These are phyloP conservation scores for Trematomus bernacchii DNA, from an alignment of 2,797 vertebrate species.

Conservation along the genomic window DNA sequence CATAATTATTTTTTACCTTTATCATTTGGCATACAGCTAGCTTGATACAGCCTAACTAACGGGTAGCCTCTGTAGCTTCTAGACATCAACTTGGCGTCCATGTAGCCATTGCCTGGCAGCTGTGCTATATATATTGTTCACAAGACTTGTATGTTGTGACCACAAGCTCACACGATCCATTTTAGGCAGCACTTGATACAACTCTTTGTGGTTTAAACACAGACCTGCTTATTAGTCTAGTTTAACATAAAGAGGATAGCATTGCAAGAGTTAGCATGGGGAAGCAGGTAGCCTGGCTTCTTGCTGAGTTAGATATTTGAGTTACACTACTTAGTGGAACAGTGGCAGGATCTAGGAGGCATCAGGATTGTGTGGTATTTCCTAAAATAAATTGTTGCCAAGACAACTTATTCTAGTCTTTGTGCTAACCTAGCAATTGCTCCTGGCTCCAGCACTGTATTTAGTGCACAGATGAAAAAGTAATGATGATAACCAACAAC, in stretches of 20 bases:
- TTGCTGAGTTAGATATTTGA: neutral
- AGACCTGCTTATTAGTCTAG: neutral
- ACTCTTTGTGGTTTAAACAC: too few species aligned
- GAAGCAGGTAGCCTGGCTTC: neutral
- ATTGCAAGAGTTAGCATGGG: neutral
- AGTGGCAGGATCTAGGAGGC: neutral
- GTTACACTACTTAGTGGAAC: neutral
- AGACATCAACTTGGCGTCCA: too few species aligned
- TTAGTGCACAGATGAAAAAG: neutral
- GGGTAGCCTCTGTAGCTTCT: too few species aligned
- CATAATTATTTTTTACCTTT: too few species aligned
- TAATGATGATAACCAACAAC: neutral
- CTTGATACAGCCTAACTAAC: too few species aligned
- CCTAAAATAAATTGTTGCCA: neutral
- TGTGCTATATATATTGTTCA: too few species aligned
- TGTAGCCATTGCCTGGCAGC: too few species aligned
- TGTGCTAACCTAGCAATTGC: constrained; percentile 15
- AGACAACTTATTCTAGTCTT: neutral
- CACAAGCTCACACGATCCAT: too few species aligned
- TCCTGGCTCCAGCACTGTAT: neutral
- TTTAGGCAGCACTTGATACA: too few species aligned
- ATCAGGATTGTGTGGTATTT: too few species aligned
- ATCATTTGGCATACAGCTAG: too few species aligned
- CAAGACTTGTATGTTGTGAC: too few species aligned
- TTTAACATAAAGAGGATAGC: neutral